Evolutionary conservation across 2,113 vertebrate genomes (phyloP).

Genomic region (Rhipidura dahli): DNA sequence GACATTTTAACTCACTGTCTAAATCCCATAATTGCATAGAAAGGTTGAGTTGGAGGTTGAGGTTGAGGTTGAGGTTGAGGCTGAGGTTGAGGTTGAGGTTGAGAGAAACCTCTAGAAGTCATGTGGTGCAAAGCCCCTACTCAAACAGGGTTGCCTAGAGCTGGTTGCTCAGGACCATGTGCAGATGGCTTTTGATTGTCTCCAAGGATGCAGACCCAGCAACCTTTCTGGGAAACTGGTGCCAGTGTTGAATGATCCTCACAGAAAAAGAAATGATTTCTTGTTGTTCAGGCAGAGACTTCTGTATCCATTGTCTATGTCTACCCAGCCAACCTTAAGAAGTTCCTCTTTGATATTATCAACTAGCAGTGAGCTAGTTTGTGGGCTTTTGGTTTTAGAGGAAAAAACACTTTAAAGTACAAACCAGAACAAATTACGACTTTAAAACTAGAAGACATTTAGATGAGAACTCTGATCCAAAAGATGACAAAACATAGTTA

Average conservation of each 20-base stretch:
- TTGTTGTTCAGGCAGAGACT: not conserved
- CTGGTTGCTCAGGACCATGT: not conserved
- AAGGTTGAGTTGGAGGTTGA: not conserved
- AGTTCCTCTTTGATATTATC: not conserved
- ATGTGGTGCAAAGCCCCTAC: fast-evolving
- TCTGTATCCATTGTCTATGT: not conserved
- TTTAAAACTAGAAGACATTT: not conserved
- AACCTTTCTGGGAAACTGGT: not conserved
- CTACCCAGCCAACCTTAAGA: not conserved
- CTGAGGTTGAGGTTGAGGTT: not conserved
- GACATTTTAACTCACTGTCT: not conserved
- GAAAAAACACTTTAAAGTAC: not conserved
- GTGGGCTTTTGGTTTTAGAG: not conserved
- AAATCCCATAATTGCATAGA: not conserved
- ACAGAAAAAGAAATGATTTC: not conserved
- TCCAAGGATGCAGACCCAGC: not conserved
- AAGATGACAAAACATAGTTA: not conserved
- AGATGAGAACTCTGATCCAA: not conserved
- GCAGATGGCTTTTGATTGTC: not conserved
- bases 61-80: not conserved
- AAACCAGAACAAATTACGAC: not conserved
- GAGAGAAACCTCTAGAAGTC: not conserved
- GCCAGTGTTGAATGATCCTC: not conserved
- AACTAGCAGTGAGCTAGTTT: not conserved
- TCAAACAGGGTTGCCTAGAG: not conserved